These are phyloP conservation scores for Astur gentilis DNA, from an alignment of 2,113 vertebrate genomes.

Conservation along the genomic window DNA sequence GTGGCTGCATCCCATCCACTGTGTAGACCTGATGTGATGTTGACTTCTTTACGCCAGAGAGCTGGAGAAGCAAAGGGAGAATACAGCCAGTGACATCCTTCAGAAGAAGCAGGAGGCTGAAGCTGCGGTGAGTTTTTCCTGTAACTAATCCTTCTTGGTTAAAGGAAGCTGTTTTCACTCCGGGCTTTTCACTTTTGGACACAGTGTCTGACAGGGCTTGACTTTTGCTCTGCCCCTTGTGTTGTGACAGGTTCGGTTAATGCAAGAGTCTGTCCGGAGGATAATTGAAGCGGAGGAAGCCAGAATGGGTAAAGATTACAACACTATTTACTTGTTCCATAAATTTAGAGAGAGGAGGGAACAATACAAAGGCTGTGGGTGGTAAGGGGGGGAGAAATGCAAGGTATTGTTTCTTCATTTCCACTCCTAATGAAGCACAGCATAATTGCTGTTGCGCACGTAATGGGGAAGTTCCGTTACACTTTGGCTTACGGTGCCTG, in stretches of 20 bases:
- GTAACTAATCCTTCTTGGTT: not conserved
- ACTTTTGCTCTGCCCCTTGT: not conserved
- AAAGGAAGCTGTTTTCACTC: not conserved
- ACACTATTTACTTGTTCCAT: not conserved
- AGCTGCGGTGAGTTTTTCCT: constrained; percentile 83
- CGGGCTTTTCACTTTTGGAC: not conserved
- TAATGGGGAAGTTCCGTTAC: not conserved
- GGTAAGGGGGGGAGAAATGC: not conserved
- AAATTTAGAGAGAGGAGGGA: not conserved
- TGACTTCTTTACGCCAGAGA: constrained; percentile 76
- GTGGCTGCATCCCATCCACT: not conserved
- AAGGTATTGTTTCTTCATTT: not conserved
- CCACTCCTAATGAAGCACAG: not conserved
- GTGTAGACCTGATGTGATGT: not conserved
- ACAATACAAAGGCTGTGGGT: not conserved
- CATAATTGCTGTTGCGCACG: fast-evolving
- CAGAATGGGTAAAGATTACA: constrained; percentile 84
- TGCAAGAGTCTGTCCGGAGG: constrained; percentile 96
- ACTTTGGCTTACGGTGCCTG: not conserved
- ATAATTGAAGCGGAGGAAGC: constrained; percentile 96
- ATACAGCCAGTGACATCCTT: constrained; percentile 82
- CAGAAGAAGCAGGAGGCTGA: constrained; percentile 96
- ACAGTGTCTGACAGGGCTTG: not conserved
- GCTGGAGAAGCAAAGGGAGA: constrained; percentile 91
- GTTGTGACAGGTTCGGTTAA: constrained; percentile 85